Evolutionary conservation across 2,888 invertebrate genomes (phyloP).

Genomic region (Hemistola chrysoprasaria): DNA sequence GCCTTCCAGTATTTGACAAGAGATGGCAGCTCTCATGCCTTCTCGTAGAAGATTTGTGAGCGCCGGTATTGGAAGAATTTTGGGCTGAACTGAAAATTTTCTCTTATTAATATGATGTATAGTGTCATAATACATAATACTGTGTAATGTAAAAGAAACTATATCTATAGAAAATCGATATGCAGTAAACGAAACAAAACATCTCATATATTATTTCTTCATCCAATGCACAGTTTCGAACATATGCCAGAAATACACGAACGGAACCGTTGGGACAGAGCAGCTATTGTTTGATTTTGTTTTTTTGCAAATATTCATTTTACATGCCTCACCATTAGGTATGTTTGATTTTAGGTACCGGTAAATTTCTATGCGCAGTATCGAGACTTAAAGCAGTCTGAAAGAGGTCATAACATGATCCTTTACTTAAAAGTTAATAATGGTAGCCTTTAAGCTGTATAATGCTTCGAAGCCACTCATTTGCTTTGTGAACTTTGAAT

Average conservation of each 20-base stretch:
- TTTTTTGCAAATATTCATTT: neutral
- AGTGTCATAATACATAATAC: too few species aligned
- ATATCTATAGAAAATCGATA: too few species aligned
- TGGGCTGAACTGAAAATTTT: slow-evolving; percentile 86
- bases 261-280: too few species aligned
- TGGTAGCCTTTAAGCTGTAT: slow-evolving; percentile 20
- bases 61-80: slow-evolving; percentile 91
- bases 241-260: slow-evolving; percentile 1
- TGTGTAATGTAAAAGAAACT: too few species aligned
- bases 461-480: slow-evolving; percentile 20
- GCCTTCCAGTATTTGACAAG: slow-evolving; percentile 95
- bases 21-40: slow-evolving; percentile 94
- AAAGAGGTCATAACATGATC: slow-evolving; percentile 18
- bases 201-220: neutral
- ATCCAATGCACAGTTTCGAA: neutral
- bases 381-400: neutral
- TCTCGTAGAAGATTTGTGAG: slow-evolving; percentile 91
- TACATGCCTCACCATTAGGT: neutral
- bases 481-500: slow-evolving; percentile 41
- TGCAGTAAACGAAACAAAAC: too few species aligned
- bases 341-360: too few species aligned
- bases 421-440: slow-evolving; percentile 27
- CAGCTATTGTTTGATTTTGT: too few species aligned
- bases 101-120: too few species aligned
- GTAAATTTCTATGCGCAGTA: too few species aligned